phyloP scores from a whole-genome alignment of 2,797 vertebrate genomes.

The Clarias platycephalus region DNA sequence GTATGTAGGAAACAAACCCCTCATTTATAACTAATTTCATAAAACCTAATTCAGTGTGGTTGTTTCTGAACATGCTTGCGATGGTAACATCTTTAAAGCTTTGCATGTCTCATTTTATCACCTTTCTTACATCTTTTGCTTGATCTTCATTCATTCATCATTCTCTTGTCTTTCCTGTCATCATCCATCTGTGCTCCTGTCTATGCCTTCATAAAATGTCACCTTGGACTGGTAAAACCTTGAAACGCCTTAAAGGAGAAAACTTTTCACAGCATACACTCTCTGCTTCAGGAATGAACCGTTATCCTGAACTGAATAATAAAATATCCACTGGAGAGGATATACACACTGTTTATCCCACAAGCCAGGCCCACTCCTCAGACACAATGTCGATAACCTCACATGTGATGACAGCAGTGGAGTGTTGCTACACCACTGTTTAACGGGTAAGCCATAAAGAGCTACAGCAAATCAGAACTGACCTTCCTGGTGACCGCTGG shows the following conservation, averaged over 20 bases:
- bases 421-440: neutral
- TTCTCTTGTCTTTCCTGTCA: neutral
- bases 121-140: neutral
- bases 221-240: neutral
- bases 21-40: neutral
- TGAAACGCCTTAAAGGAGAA: neutral
- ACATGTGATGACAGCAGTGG: neutral
- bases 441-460: neutral
- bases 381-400: neutral
- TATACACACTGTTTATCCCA: constrained; percentile 1
- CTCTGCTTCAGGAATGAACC: neutral
- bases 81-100: neutral
- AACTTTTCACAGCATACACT: neutral
- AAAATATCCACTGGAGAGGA: neutral
- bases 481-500: constrained; percentile 98
- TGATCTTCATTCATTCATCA: neutral
- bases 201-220: neutral
- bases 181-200: neutral
- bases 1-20: neutral
- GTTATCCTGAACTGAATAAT: neutral
- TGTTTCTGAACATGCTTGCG: neutral
- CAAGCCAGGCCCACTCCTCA: constrained; percentile 8
- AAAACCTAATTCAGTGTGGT: neutral
- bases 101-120: neutral
- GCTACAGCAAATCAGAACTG: constrained; percentile 63